Percentiles rank a stretch among this genome's conserved stretches.
phyloP scores from a whole-genome alignment of 92 coral and sea anemone genomes.

The Actinostola sp. region DNA sequence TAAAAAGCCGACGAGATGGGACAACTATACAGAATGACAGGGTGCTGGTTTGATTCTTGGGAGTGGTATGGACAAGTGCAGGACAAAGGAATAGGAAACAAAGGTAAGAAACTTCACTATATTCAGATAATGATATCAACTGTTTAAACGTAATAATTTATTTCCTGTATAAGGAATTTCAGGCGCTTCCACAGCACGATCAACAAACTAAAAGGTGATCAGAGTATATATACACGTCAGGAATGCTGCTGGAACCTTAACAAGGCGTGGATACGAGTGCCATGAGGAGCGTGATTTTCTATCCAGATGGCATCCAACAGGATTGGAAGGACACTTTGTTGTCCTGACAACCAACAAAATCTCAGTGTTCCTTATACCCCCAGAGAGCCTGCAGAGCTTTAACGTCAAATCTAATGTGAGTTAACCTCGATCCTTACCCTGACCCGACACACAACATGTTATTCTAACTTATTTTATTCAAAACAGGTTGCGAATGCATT shows the following conservation, averaged over 20 bases:
- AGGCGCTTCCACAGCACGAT: constrained; percentile 98
- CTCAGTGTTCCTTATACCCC: constrained; percentile 73
- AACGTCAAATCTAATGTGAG: constrained; percentile 90
- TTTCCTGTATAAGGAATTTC: background rate
- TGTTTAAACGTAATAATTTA: too few relatives aligned
- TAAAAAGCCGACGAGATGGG: constrained; percentile 47
- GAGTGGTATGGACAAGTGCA: constrained; percentile 96
- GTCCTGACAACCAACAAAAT: constrained; percentile 65
- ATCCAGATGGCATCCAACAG: constrained; percentile 97
- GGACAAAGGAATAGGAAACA: constrained; percentile 74
- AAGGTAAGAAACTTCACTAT: constrained; percentile 56
- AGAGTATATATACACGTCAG: constrained; percentile 88
- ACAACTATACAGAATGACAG: constrained; percentile 51
- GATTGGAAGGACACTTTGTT: constrained; percentile 97
- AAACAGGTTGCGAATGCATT: constrained; percentile 86
- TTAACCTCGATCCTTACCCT: too few relatives aligned
- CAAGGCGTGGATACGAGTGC: constrained; percentile 93
- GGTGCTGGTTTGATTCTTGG: constrained; percentile 89
- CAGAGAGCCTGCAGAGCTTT: constrained; percentile 83
- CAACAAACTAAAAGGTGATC: constrained; percentile 73
- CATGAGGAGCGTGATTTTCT: constrained; percentile 96
- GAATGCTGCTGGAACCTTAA: constrained; percentile 91
- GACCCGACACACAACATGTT: too few relatives aligned
- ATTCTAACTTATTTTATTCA: background rate
- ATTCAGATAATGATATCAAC: too few relatives aligned